phyloP scores from a whole-genome alignment of 2,797 vertebrate species.

The Pseudotriccus pelzelni region DNA sequence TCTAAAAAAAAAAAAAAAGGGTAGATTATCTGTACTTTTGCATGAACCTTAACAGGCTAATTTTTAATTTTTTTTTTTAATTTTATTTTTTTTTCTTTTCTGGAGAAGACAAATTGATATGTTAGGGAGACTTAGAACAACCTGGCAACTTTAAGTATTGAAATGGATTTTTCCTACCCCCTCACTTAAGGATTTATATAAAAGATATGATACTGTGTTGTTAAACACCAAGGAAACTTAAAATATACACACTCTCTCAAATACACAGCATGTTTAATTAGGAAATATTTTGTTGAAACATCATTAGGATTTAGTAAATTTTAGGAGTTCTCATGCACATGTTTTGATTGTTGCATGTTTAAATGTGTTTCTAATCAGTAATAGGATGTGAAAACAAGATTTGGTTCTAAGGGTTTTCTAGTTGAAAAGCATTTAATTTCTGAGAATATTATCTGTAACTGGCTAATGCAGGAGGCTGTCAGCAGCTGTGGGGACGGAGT shows the following conservation, averaged over 20 bases:
- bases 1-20: constrained; percentile 72
- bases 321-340: neutral
- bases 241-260: neutral
- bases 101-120: neutral
- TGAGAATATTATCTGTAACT: neutral
- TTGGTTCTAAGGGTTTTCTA: neutral
- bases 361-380: neutral
- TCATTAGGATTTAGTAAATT: neutral
- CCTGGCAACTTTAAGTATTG: neutral
- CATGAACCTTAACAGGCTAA: constrained; percentile 16
- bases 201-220: neutral
- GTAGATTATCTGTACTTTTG: constrained; percentile 66
- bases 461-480: neutral
- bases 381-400: neutral
- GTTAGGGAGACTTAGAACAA: neutral
- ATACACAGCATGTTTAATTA: neutral
- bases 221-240: neutral
- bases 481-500: neutral
- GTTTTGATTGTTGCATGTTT: neutral
- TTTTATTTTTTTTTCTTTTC: neutral
- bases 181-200: neutral
- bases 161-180: neutral
- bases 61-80: neutral
- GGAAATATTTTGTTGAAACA: neutral
- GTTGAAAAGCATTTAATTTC: neutral